Evolutionary conservation across 1,140 invertebrate species (phyloP).

Genomic region (Palaemon carinicauda): DNA sequence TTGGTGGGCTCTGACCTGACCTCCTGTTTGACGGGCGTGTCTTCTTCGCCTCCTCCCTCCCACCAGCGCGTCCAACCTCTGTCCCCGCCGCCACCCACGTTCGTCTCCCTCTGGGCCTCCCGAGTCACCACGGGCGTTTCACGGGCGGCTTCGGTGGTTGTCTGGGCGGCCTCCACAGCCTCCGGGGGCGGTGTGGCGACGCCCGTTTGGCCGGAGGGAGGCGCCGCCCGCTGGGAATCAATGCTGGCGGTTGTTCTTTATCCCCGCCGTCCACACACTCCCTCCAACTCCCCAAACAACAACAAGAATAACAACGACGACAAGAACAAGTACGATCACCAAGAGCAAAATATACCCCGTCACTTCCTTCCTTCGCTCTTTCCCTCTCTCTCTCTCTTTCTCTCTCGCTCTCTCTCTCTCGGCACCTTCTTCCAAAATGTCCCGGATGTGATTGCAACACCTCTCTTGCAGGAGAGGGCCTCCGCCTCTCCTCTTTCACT

Average conservation of each 20-base stretch:
- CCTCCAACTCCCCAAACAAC: not conserved
- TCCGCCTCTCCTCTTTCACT: too few relatives aligned
- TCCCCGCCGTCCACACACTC: not conserved
- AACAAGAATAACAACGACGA: not conserved
- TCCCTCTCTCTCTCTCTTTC: too few relatives aligned
- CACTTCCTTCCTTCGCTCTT: too few relatives aligned
- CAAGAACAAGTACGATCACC: too few relatives aligned
- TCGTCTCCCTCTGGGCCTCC: too few relatives aligned
- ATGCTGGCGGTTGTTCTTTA: constrained; percentile 50
- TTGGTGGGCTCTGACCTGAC: constrained; percentile 23
- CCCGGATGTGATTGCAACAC: too few relatives aligned
- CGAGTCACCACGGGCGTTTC: not conserved
- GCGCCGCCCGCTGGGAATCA: constrained; percentile 33
- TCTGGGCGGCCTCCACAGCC: constrained; percentile 35
- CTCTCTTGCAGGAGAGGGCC: too few relatives aligned
- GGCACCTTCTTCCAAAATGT: too few relatives aligned
- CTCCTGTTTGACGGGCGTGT: not conserved
- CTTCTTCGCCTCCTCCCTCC: constrained; percentile 34
- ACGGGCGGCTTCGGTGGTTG: constrained; percentile 19
- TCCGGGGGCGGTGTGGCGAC: constrained; percentile 38
- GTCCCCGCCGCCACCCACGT: constrained; percentile 40
- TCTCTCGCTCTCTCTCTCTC: too few relatives aligned
- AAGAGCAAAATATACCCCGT: too few relatives aligned
- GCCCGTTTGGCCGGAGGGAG: constrained; percentile 36
- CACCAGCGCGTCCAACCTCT: constrained; percentile 54